Conservation (phyloP, 2,113 vertebrate genomes). For the Dascyllus trimaculatus region DNA sequence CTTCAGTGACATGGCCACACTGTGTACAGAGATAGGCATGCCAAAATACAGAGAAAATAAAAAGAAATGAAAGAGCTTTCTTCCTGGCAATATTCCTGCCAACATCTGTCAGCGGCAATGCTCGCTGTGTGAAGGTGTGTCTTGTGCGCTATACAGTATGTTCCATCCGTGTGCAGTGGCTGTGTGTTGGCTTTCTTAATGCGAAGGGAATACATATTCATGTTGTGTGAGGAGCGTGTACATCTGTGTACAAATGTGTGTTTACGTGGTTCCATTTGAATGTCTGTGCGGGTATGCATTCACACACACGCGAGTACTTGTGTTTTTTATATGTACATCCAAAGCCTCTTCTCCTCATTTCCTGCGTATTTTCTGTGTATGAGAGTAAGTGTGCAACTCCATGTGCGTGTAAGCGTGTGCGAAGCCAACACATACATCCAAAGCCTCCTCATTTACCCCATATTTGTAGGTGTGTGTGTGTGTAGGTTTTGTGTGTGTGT, state of each 20-base stretch:
- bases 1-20: constrained; percentile 79
- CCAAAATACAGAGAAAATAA: constrained; percentile 81
- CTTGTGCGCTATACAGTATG: constrained; percentile 50
- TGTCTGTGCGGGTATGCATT: constrained; percentile 64
- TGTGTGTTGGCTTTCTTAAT: constrained; percentile 52
- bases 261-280: constrained; percentile 54
- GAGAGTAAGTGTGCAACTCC: constrained; percentile 30
- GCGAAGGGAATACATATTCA: constrained; percentile 72
- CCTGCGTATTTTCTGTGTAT: constrained; percentile 65
- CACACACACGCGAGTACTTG: constrained; percentile 51
- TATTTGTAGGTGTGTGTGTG: constrained; percentile 56
- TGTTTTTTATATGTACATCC: constrained; percentile 58
- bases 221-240: constrained; percentile 48
- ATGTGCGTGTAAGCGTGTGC: constrained; percentile 8
- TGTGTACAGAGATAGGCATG: constrained; percentile 80
- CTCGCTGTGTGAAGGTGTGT: constrained; percentile 70
- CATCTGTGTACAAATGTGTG: constrained; percentile 58
- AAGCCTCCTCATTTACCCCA: constrained; percentile 65
- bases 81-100: constrained; percentile 81
- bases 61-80: constrained; percentile 79
- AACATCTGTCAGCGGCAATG: constrained; percentile 83
- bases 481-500: constrained; percentile 24
- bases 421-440: constrained; percentile 60
- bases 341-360: constrained; percentile 69
- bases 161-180: constrained; percentile 44